phyloP scores from a whole-genome alignment of 2,797 vertebrate species.

The Chloroceryle inda region DNA sequence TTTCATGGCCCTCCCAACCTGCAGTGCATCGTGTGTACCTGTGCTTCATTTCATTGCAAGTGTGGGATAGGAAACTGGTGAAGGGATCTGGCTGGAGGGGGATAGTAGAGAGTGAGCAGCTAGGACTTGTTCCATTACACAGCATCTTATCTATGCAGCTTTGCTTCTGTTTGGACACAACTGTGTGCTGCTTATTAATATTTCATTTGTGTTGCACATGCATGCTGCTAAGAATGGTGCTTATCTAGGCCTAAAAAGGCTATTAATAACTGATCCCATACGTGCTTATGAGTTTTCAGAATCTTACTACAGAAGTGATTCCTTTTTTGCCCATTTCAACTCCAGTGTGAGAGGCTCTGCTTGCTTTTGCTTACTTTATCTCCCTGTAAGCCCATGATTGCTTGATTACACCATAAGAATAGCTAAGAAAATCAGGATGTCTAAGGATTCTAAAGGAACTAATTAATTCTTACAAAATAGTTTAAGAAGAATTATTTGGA shows the following conservation, averaged over 20 bases:
- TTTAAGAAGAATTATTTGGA: neutral
- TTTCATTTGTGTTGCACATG: neutral
- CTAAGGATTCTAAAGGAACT: neutral
- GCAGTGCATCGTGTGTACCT: accelerated
- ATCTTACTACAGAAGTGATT: neutral
- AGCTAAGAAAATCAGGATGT: neutral
- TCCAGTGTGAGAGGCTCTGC: neutral
- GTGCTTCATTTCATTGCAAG: neutral
- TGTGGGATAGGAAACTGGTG: neutral
- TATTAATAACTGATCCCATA: neutral
- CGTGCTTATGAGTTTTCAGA: neutral
- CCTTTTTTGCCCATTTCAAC: neutral
- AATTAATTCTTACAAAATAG: neutral
- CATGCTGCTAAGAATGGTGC: neutral
- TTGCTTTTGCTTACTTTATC: neutral
- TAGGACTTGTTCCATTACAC: neutral
- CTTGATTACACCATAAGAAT: neutral
- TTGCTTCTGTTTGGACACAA: neutral
- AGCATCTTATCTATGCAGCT: neutral
- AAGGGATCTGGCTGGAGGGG: neutral
- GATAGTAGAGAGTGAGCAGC: neutral
- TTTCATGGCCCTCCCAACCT: neutral
- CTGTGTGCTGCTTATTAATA: neutral
- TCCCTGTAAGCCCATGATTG: neutral
- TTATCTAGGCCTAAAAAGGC: conserved; percentile 15